Percentiles rank a stretch among this genome's conserved stretches.
Evolutionary conservation across 2,888 invertebrate genomes (phyloP).

Genomic region (Drosophila prostipennis): DNA sequence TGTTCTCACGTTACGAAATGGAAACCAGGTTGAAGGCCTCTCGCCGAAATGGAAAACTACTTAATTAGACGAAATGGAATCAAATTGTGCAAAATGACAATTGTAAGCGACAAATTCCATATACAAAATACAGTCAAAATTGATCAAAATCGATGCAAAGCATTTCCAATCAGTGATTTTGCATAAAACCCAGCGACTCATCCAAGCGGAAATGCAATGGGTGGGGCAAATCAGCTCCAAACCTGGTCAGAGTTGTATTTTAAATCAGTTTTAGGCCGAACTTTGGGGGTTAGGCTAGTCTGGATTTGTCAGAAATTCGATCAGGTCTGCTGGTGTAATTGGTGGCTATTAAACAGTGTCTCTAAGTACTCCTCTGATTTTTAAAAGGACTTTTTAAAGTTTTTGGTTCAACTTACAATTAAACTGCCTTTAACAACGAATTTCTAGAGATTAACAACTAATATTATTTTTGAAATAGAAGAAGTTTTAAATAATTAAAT

Average conservation of each 20-base stretch:
- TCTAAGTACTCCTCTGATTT: too few species aligned
- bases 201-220: slow-evolving; percentile 70
- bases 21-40: slow-evolving; percentile 39
- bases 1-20: slow-evolving; percentile 61
- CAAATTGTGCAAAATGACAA: slow-evolving; percentile 57
- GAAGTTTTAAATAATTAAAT: too few species aligned
- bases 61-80: slow-evolving; percentile 66
- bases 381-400: too few species aligned
- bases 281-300: slow-evolving; percentile 18
- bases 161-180: slow-evolving; percentile 77
- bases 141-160: slow-evolving; percentile 62
- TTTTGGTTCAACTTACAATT: too few species aligned
- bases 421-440: too few species aligned
- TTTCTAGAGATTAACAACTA: too few species aligned
- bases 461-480: too few species aligned
- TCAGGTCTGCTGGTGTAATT: slow-evolving; percentile 22
- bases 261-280: slow-evolving; percentile 24
- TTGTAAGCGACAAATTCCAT: slow-evolving; percentile 61
- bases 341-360: not conserved
- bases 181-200: slow-evolving; percentile 56
- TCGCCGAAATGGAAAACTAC: slow-evolving; percentile 61
- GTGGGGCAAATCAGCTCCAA: slow-evolving; percentile 31
- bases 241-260: slow-evolving; percentile 18
- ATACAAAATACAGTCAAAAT: slow-evolving; percentile 64
- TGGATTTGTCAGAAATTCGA: slow-evolving; percentile 11